A percentile compares a stretch with the other conserved stretches of the same genome.
These are phyloP conservation scores for Branchinecta sandiegonensis DNA, from an alignment of 2,888 invertebrate species.

Conservation along the genomic window DNA sequence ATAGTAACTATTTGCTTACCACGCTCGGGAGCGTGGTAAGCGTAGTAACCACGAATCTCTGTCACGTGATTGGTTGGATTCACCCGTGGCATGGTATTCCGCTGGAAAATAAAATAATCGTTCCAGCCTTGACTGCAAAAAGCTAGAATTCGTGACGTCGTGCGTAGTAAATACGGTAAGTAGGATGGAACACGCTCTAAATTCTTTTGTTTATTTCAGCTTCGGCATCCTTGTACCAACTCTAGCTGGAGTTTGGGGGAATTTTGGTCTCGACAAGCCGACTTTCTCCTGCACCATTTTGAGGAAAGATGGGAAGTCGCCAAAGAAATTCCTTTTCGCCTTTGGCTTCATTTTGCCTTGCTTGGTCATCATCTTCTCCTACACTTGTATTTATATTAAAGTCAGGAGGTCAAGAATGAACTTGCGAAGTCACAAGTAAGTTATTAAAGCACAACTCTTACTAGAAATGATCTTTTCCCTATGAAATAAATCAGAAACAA, in stretches of 20 bases:
- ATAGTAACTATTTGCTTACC: no score
- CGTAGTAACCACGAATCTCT: no score
- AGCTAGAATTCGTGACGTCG: no score
- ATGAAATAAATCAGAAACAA: no score
- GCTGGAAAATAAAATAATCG: no score
- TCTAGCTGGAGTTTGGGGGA: constrained; percentile 66
- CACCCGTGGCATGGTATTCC: no score
- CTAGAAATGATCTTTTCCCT: no score
- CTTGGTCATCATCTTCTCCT: constrained; percentile 65
- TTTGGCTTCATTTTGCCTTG: constrained; percentile 56
- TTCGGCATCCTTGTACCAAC: constrained; percentile 58
- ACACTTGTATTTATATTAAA: constrained; percentile 68
- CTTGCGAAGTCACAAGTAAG: constrained; percentile 54
- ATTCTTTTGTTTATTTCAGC: constrained; percentile 25
- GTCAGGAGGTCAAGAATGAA: constrained; percentile 57
- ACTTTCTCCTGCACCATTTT: constrained; percentile 83
- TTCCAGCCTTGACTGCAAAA: no score
- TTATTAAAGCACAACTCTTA: no score
- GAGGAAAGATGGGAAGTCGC: constrained; percentile 56
- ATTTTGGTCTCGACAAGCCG: constrained; percentile 56
- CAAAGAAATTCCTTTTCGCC: constrained; percentile 67
- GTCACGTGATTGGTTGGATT: no score
- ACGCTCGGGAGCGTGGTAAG: no score
- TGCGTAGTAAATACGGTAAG: no score
- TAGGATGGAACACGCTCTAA: constrained; percentile 25